These are phyloP conservation scores for Hyperoplus lanceolatus DNA, from an alignment of 2,797 vertebrate species.

Conservation along the genomic window DNA sequence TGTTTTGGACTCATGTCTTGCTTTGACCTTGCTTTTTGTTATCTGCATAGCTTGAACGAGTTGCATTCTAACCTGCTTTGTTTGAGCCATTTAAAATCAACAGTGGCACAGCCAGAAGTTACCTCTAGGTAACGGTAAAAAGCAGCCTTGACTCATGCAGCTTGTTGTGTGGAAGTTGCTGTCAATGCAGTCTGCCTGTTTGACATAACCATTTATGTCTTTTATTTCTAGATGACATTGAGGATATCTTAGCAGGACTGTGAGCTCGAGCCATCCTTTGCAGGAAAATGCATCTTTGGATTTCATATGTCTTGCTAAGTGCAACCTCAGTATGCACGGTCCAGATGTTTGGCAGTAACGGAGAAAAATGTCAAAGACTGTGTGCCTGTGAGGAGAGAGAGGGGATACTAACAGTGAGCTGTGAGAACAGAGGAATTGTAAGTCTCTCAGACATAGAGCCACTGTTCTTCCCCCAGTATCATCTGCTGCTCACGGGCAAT, in stretches of 20 bases:
- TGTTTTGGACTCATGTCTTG: constrained; percentile 56
- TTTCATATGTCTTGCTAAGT: constrained; percentile 90
- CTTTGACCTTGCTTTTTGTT: constrained; percentile 78
- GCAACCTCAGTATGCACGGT: constrained; percentile 89
- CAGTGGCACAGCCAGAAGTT: constrained; percentile 69
- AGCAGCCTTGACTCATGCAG: constrained; percentile 63
- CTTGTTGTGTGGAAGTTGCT: constrained; percentile 65
- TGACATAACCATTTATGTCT: constrained; percentile 73
- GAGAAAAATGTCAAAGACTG: constrained; percentile 93
- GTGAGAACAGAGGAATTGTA: constrained; percentile 95
- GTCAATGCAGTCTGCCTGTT: constrained; percentile 48
- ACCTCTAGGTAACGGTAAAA: constrained; percentile 67
- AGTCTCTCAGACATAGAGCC: constrained; percentile 93
- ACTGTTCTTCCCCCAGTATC: constrained; percentile 90
- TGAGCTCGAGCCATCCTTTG: constrained; percentile 66
- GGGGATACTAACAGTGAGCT: constrained; percentile 93
- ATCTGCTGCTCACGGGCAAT: constrained; percentile 95
- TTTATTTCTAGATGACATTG: constrained; percentile 86
- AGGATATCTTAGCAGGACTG: constrained; percentile 77
- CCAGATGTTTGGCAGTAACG: constrained; percentile 93
- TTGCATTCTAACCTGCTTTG: constrained; percentile 64
- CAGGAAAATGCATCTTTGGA: constrained; percentile 95
- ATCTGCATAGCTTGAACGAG: constrained; percentile 69
- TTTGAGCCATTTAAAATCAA: constrained; percentile 69
- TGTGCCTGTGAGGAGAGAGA: constrained; percentile 98